Percentiles rank a stretch among this genome's conserved stretches.
Conservation (phyloP, 2,888 invertebrate species). For the Galerucella nymphaeae region DNA sequence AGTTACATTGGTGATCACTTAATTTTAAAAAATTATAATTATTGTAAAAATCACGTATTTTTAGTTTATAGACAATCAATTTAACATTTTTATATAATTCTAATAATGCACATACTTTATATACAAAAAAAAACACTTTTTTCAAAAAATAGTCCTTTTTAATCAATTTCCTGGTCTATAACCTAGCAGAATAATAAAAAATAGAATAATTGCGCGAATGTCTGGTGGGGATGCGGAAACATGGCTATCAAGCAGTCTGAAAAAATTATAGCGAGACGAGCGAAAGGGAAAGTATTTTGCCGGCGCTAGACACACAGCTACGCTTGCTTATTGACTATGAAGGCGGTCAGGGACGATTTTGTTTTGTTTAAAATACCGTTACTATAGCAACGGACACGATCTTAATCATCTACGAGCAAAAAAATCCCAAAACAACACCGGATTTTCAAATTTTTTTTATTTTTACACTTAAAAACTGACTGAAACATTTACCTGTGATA, state of each 20-base stretch:
- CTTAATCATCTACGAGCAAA: neutral
- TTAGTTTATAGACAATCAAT: no score
- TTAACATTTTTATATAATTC: no score
- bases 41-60: no score
- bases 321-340: constrained; percentile 46
- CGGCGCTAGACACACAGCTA: constrained; percentile 33
- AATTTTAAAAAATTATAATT: no score
- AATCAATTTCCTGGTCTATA: constrained; percentile 11
- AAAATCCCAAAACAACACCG: constrained; percentile 1
- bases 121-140: neutral
- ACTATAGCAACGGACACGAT: constrained; percentile 33
- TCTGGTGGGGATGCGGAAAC: constrained; percentile 55
- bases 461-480: neutral
- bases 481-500: constrained; percentile 47
- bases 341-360: constrained; percentile 52
- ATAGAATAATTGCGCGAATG: constrained; percentile 56
- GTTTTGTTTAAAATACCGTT: constrained; percentile 49
- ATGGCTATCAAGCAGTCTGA: constrained; percentile 52
- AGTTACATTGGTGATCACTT: no score
- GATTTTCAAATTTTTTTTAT: neutral
- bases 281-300: constrained; percentile 55
- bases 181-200: constrained; percentile 51
- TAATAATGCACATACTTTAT: no score
- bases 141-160: neutral
- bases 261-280: constrained; percentile 47